Conservation (phyloP, 2,797 vertebrate species). For the Leptodactylus fallax region DNA sequence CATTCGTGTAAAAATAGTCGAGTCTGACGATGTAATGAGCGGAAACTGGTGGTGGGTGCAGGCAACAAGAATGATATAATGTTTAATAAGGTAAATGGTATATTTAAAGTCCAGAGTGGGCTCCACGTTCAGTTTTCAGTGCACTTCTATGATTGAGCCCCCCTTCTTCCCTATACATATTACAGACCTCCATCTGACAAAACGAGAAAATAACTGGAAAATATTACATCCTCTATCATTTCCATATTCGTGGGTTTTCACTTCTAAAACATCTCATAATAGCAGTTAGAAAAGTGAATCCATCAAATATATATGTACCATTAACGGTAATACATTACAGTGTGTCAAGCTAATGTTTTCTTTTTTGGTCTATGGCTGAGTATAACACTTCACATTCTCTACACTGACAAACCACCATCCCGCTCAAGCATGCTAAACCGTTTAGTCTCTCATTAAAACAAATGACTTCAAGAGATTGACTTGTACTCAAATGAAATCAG, state of each 20-base stretch:
- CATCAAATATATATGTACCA: background rate
- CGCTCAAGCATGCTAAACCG: slow-evolving; percentile 2
- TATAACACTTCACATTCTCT: background rate
- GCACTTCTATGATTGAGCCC: too few relatives aligned
- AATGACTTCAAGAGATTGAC: slow-evolving; percentile 45
- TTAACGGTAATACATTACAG: background rate
- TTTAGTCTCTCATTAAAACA: slow-evolving; percentile 39
- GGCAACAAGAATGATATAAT: too few relatives aligned
- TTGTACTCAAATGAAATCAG: slow-evolving; percentile 32
- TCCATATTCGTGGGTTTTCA: background rate
- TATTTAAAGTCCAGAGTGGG: too few relatives aligned
- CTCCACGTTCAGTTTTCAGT: too few relatives aligned
- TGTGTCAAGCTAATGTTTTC: background rate
- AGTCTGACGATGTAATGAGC: too few relatives aligned
- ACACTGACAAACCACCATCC: slow-evolving; percentile 9
- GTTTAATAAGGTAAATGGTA: too few relatives aligned
- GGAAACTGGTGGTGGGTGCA: too few relatives aligned
- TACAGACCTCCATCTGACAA: too few relatives aligned
- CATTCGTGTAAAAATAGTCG: too few relatives aligned
- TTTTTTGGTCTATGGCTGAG: background rate
- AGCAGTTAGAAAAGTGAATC: background rate
- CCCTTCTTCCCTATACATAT: too few relatives aligned
- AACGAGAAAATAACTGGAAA: background rate
- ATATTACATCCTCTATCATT: background rate
- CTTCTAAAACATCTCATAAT: background rate